These are phyloP conservation scores for Hylia prasina DNA, from an alignment of 2,113 vertebrate species.

Conservation along the genomic window DNA sequence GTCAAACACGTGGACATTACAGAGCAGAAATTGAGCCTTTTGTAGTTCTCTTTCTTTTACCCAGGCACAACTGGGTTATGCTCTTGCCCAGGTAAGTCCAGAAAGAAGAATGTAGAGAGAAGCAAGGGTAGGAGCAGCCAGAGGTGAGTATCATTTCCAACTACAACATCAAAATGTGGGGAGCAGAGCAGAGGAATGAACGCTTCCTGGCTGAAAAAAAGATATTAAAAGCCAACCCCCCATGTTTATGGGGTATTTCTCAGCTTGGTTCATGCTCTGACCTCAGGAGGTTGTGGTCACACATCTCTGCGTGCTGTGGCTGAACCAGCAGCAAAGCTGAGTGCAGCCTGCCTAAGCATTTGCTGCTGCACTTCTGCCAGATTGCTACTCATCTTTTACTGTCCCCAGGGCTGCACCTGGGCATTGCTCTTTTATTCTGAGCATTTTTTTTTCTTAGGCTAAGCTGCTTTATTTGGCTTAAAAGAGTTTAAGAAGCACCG, in stretches of 20 bases:
- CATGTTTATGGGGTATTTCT: background rate
- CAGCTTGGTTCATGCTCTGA: background rate
- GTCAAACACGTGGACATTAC: background rate
- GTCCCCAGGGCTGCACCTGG: background rate
- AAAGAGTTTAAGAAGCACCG: background rate
- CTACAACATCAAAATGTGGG: background rate
- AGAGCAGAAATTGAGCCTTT: background rate
- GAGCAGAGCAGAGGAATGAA: background rate
- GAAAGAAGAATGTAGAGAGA: background rate
- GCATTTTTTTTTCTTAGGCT: background rate
- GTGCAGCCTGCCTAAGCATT: background rate
- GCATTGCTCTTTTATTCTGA: background rate
- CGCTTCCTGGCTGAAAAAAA: background rate
- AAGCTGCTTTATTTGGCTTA: background rate
- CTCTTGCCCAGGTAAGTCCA: background rate
- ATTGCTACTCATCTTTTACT: background rate
- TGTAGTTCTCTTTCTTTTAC: background rate
- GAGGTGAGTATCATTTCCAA: background rate
- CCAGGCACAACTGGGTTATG: background rate
- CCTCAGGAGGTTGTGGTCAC: slow-evolving; percentile 1
- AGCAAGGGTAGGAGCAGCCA: background rate
- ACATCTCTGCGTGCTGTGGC: background rate
- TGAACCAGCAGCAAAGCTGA: background rate
- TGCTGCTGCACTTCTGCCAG: background rate
- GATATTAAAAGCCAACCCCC: background rate